Percentiles rank a stretch among this genome's conserved stretches.
These are phyloP conservation scores for Protonibea diacanthus DNA, from an alignment of 2,797 vertebrate species.

Conservation along the genomic window DNA sequence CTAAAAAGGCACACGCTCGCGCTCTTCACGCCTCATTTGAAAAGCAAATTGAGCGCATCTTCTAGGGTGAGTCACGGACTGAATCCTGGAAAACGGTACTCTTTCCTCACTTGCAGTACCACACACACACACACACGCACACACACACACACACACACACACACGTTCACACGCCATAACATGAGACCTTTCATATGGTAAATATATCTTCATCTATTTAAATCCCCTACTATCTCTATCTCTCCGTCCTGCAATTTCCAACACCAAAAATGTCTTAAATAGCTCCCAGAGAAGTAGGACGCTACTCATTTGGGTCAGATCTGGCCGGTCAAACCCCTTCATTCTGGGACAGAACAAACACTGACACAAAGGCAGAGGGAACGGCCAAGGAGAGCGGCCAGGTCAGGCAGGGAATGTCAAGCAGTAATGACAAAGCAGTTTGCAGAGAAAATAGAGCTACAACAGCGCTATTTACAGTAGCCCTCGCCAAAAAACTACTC, in stretches of 20 bases:
- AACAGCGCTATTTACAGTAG: conserved; percentile 63
- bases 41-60: conserved; percentile 86
- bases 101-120: conserved; percentile 56
- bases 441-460: conserved; percentile 67
- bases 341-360: conserved; percentile 85
- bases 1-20: conserved; percentile 50
- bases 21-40: conserved; percentile 85
- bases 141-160: conserved; percentile 12
- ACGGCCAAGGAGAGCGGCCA: conserved; percentile 69
- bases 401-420: conserved; percentile 73
- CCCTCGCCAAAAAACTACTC: conserved; percentile 38
- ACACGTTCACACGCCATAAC: conserved; percentile 45
- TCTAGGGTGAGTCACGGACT: conserved; percentile 72
- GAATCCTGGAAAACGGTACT: conserved; percentile 79
- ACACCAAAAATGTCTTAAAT: conserved; percentile 81
- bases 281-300: conserved; percentile 81
- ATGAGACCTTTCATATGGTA: conserved; percentile 65
- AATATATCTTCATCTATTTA: conserved; percentile 76
- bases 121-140: background rate
- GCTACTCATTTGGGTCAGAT: conserved; percentile 88
- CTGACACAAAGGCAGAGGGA: conserved; percentile 74
- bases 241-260: conserved; percentile 77
- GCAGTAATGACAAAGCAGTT: conserved; percentile 81
- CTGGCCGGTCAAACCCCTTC: conserved; percentile 88
- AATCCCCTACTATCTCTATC: conserved; percentile 73